phyloP scores from a whole-genome alignment of 2,113 vertebrate species.

The Heliornis fulica region DNA sequence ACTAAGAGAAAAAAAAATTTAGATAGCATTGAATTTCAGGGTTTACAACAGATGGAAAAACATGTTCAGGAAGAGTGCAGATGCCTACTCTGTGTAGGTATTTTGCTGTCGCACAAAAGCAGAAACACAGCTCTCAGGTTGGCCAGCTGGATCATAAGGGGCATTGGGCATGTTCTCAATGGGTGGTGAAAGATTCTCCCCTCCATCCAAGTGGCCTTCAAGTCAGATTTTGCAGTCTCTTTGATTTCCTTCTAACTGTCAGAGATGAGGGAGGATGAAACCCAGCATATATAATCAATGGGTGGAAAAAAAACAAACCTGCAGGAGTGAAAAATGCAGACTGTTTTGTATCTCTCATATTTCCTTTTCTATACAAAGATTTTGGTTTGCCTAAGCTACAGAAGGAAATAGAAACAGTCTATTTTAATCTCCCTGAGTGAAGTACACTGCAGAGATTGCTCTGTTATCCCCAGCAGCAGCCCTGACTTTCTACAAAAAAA shows the following conservation, averaged over 20 bases:
- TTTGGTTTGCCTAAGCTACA: constrained; percentile 35
- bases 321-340: not conserved
- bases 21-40: not conserved
- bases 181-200: not conserved
- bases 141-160: not conserved
- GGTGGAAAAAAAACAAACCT: not conserved
- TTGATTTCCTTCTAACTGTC: not conserved
- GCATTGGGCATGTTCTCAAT: not conserved
- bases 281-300: not conserved
- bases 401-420: constrained; percentile 44
- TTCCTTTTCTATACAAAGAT: constrained; percentile 21
- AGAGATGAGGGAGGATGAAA: not conserved
- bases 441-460: constrained; percentile 30
- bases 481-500: constrained; percentile 18
- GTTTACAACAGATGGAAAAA: not conserved
- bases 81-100: not conserved
- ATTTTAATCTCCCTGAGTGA: constrained; percentile 45
- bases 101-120: not conserved
- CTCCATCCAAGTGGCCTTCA: not conserved
- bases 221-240: constrained; percentile 27
- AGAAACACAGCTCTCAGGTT: not conserved
- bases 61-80: not conserved
- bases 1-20: not conserved
- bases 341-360: not conserved
- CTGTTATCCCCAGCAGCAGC: constrained; percentile 33